Evolutionary conservation across 64 coral and sea anemone genomes (phyloP).

Genomic region (Cladopsammia gracilis): DNA sequence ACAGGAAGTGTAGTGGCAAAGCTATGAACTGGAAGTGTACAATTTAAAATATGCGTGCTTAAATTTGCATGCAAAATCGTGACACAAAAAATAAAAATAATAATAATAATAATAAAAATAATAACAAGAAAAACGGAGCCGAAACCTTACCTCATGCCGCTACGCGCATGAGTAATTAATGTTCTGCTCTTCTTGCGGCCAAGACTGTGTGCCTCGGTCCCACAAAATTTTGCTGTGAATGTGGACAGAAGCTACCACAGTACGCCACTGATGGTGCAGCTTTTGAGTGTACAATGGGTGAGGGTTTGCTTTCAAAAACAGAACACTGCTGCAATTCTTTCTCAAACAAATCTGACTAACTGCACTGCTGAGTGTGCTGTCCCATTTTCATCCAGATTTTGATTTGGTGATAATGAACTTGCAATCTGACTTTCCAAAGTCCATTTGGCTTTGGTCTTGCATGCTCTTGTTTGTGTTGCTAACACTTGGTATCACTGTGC

Average conservation of each 20-base stretch:
- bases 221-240: neutral
- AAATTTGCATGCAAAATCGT: too few species aligned
- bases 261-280: neutral
- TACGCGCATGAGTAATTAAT: too few species aligned
- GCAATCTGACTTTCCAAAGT: neutral
- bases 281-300: neutral
- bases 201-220: neutral
- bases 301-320: neutral
- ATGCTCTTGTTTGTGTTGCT: neutral
- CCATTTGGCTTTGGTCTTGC: neutral
- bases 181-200: neutral
- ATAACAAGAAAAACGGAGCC: too few species aligned
- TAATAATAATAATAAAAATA: too few species aligned
- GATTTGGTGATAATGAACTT: neutral
- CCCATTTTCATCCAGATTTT: neutral
- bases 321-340: neutral
- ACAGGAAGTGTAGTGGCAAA: too few species aligned
- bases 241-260: neutral
- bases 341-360: neutral
- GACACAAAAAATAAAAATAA: too few species aligned
- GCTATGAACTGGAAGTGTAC: too few species aligned
- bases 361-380: neutral
- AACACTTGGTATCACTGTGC: neutral
- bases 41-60: too few species aligned
- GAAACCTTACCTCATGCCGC: too few species aligned